Conservation (phyloP, 1,140 invertebrate species). For the Danaus melanippus region DNA sequence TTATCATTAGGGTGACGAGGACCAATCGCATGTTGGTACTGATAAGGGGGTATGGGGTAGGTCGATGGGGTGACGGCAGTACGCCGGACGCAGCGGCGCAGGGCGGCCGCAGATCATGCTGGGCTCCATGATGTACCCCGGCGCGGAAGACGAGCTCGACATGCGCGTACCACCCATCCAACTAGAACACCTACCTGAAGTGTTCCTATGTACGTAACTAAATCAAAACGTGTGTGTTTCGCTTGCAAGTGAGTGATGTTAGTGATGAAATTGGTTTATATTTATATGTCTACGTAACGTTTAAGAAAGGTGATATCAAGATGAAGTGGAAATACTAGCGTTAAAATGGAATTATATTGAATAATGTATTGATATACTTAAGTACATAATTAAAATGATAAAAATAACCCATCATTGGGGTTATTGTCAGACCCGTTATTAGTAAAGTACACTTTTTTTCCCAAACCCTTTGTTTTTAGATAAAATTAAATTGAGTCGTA, state of each 20-base stretch:
- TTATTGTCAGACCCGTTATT: no score
- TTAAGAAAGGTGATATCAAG: no score
- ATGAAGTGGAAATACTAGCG: no score
- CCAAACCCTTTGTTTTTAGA: no score
- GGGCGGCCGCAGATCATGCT: slow-evolving; percentile 63
- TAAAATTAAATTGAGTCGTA: no score
- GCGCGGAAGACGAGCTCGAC: slow-evolving; percentile 66
- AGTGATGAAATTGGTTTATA: not conserved
- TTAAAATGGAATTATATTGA: no score
- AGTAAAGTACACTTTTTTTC: no score
- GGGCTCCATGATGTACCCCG: slow-evolving; percentile 69
- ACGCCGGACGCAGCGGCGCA: slow-evolving; percentile 46
- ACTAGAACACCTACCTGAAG: slow-evolving; percentile 81
- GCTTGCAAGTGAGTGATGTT: slow-evolving; percentile 25
- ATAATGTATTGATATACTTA: no score
- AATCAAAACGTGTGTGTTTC: slow-evolving; percentile 25
- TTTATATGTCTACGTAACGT: no score
- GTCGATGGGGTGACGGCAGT: slow-evolving; percentile 51
- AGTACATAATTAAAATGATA: no score
- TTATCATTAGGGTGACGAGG: slow-evolving; percentile 53
- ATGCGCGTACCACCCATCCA: slow-evolving; percentile 78
- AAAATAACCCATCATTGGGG: no score
- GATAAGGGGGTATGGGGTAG: slow-evolving; percentile 66
- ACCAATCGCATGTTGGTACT: slow-evolving; percentile 48
- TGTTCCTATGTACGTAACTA: slow-evolving; percentile 79